phyloP scores from a whole-genome alignment of 2,797 vertebrate species.

The Notamacropus eugenii region DNA sequence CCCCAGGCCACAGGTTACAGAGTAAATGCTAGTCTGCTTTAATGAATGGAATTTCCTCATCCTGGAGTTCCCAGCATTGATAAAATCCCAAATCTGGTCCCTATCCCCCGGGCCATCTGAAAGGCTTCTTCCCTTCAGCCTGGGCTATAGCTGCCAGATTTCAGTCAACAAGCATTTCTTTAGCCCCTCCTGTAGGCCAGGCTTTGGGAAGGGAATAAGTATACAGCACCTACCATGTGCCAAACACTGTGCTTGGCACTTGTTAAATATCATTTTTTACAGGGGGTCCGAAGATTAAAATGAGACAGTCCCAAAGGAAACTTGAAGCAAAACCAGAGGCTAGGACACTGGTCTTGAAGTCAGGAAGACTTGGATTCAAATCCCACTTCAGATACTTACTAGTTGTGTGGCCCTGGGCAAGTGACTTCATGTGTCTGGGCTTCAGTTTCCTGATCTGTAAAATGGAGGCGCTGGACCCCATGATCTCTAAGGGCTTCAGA shows the following conservation, averaged over 20 bases:
- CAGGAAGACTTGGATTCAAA: too few relatives aligned
- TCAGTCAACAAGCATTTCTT: not conserved
- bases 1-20: not conserved
- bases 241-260: not conserved
- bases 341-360: too few relatives aligned
- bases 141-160: not conserved
- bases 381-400: too few relatives aligned
- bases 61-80: not conserved
- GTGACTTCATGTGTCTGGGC: too few relatives aligned
- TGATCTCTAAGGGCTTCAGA: too few relatives aligned
- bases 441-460: too few relatives aligned
- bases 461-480: too few relatives aligned
- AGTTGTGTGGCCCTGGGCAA: too few relatives aligned
- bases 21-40: not conserved
- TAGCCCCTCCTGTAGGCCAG: not conserved
- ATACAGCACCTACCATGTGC: not conserved
- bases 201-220: not conserved
- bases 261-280: not conserved
- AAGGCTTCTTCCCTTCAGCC: not conserved
- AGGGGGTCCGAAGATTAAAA: not conserved
- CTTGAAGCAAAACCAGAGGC: not conserved
- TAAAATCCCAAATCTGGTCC: not conserved
- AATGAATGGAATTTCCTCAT: not conserved
- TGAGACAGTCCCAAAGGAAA: not conserved
- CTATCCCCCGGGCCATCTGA: not conserved